phyloP scores from a whole-genome alignment of 2,888 invertebrate species.

The Orthonychiurus folsomi region DNA sequence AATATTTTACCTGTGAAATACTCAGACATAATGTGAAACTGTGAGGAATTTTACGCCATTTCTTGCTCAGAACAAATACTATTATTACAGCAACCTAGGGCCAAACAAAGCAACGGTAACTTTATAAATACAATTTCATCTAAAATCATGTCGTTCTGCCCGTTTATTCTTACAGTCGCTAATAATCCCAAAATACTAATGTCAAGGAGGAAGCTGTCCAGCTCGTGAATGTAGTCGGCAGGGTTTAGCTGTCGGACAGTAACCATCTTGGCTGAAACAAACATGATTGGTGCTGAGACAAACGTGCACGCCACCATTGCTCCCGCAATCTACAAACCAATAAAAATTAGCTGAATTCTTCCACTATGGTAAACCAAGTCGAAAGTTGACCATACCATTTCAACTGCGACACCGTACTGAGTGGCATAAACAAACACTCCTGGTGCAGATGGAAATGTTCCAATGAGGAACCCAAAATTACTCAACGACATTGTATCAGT shows the following conservation, averaged over 20 bases:
- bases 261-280: slow-evolving; percentile 87
- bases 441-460: slow-evolving; percentile 90
- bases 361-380: not conserved
- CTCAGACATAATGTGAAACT: slow-evolving; percentile 68
- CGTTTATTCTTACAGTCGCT: slow-evolving; percentile 57
- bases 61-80: slow-evolving; percentile 64
- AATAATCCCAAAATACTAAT: slow-evolving; percentile 69
- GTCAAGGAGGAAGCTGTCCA: slow-evolving; percentile 72
- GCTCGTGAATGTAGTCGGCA: slow-evolving; percentile 62
- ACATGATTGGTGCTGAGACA: slow-evolving; percentile 88
- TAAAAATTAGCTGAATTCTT: not conserved
- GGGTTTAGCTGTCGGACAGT: slow-evolving; percentile 58
- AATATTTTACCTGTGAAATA: slow-evolving; percentile 61
- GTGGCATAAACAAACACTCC: slow-evolving; percentile 92
- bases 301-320: slow-evolving; percentile 93
- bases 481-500: slow-evolving; percentile 72
- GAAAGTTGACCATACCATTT: slow-evolving; percentile 56
- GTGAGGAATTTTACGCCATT: slow-evolving; percentile 70
- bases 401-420: slow-evolving; percentile 74
- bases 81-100: slow-evolving; percentile 61
- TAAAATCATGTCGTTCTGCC: too few species aligned
- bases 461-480: slow-evolving; percentile 89
- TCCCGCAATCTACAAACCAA: slow-evolving; percentile 69
- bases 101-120: too few species aligned
- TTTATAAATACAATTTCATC: too few species aligned